Percentiles rank a stretch among this genome's conserved stretches.
Evolutionary conservation across 2,113 vertebrate species (phyloP).

Genomic region (Coptodon bakossiorum): DNA sequence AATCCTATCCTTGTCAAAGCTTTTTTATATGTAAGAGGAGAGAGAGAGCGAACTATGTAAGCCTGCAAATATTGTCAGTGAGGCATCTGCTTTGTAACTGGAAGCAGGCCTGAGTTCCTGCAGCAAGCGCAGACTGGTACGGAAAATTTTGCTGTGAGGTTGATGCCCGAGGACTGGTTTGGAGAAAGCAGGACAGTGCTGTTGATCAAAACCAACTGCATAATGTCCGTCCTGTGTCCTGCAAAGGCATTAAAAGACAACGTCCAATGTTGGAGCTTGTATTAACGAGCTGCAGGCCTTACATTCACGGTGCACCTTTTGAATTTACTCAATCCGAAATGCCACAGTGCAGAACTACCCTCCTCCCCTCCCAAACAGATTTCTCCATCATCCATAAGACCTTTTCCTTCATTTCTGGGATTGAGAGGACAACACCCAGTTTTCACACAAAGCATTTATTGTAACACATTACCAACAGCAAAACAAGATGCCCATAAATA

Average conservation of each 20-base stretch:
- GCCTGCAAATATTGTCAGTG: neutral
- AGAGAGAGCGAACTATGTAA: neutral
- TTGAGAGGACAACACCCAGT: neutral
- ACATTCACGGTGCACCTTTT: neutral
- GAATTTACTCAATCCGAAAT: neutral
- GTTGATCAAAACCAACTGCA: neutral
- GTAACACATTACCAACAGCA: neutral
- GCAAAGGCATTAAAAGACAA: neutral
- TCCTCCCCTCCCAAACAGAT: neutral
- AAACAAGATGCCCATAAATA: conserved; percentile 14
- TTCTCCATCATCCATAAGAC: neutral
- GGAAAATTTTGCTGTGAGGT: neutral
- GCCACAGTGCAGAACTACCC: neutral
- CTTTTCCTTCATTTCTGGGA: neutral
- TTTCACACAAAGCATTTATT: conserved; percentile 3
- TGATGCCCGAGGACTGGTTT: neutral
- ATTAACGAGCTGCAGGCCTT: neutral
- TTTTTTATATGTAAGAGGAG: neutral
- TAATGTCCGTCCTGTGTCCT: neutral
- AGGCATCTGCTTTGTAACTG: neutral
- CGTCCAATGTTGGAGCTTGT: neutral
- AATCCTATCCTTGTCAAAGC: neutral
- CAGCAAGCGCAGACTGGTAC: neutral
- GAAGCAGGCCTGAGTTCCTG: neutral
- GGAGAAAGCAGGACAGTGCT: neutral